phyloP scores from a whole-genome alignment of 2,113 vertebrate species.

The Callionymus lyra region DNA sequence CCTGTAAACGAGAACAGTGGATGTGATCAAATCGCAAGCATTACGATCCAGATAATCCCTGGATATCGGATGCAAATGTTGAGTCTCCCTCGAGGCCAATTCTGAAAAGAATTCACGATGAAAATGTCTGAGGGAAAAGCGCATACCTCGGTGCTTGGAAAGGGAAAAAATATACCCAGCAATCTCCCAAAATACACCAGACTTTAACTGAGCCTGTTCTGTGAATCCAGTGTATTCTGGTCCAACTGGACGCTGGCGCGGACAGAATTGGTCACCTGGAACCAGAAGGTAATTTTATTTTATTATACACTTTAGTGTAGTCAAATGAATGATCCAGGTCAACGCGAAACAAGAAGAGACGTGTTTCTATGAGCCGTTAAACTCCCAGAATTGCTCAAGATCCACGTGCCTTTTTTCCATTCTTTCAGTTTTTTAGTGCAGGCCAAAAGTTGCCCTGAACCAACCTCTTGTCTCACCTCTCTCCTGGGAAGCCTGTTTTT shows the following conservation, averaged over 20 bases:
- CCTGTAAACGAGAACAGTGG: no score
- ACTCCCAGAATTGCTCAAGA: constrained; percentile 23
- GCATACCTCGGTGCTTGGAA: constrained; percentile 1
- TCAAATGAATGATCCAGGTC: constrained; percentile 22
- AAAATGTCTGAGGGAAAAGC: constrained; percentile 10
- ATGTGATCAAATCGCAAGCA: not conserved
- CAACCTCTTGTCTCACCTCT: constrained; percentile 29
- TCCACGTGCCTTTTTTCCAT: constrained; percentile 27
- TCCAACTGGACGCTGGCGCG: not conserved
- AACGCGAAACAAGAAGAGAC: constrained; percentile 24
- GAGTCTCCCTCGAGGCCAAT: not conserved
- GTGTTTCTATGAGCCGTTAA: constrained; percentile 32
- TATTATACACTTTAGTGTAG: constrained; percentile 30
- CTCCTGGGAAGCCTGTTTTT: constrained; percentile 40
- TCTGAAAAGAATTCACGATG: constrained; percentile 20
- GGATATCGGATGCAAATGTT: constrained; percentile 15
- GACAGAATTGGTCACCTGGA: not conserved
- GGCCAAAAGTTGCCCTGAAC: constrained; percentile 34
- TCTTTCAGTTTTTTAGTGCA: constrained; percentile 21
- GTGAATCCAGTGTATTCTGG: constrained; percentile 9
- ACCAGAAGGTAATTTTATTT: constrained; percentile 6
- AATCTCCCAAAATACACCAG: constrained; percentile 20
- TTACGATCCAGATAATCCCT: constrained; percentile 6
- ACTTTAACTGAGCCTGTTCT: constrained; percentile 18
- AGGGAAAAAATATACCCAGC: constrained; percentile 11